Base-by-base conservation (phyloP, 37 sponge, comb jelly and placozoan species). In the Chondrilla cf. caribensis region DNA sequence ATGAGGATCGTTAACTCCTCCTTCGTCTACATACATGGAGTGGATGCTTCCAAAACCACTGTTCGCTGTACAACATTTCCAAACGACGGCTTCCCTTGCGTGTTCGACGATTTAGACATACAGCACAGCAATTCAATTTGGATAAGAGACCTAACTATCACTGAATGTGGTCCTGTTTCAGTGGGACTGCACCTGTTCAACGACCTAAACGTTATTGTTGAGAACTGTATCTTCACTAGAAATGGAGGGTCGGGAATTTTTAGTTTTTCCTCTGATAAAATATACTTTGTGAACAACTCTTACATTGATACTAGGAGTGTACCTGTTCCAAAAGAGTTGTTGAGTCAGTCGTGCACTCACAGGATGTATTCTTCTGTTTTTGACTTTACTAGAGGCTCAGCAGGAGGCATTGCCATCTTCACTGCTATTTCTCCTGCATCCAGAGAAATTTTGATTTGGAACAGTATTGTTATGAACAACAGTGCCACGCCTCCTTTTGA, bases 121-220 rank as follows among this genome's bases (percentile, higher is more conserved):
- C 55, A 76, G 25, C 42, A 38, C 22, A 38, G 81, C 9, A 40
- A 3, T 11, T 57, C 57, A 1, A 37, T 91, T 3, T 33, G 58
- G 38, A 87, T 91, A 38, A 3, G 26, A 0, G 89, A 86, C 21
- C 37, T 91, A 0, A 58, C 40, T 6, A 87, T 91, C 70, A 84
- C 81, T 38, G 22, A 66, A 26, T 91, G 92, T 70, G 92, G 92
- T 2, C 79, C 85, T 18, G 38, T 58, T 22, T 78, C 92, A 11
- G 19, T 88, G 14, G 87, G 87, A 29, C 80, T 91, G 5, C 88
- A 88, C 83, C 19, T 91, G 54, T 42, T 5, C 9, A 3, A 29
- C 38, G 58, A 57, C 17, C 40, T 83, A 3, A 70, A 82, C 42
- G 58, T 87, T 11, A 3, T 51, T 0, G 77, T 91, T 60, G 43